phyloP scores from a whole-genome alignment of 2,888 invertebrate genomes.

The Eilema depressum region DNA sequence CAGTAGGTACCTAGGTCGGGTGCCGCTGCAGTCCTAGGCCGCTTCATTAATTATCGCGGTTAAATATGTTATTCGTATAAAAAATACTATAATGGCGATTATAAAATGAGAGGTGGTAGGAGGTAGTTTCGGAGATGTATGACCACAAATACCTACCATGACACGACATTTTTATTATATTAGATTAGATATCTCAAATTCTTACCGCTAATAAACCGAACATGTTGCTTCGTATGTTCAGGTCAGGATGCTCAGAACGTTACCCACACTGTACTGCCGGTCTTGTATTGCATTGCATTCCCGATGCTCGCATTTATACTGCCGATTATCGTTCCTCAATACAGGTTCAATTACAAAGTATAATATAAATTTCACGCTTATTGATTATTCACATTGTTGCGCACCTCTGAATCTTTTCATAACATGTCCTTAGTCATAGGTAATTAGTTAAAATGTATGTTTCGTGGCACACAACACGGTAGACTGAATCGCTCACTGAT shows the following conservation, averaged over 20 bases:
- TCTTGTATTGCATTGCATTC: conserved; percentile 47
- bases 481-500: background rate
- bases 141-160: too few relatives aligned
- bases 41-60: too few relatives aligned
- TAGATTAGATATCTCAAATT: conserved; percentile 10
- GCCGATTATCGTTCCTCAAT: conserved; percentile 67
- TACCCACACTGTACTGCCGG: conserved; percentile 51
- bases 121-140: too few relatives aligned
- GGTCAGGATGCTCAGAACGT: conserved; percentile 42
- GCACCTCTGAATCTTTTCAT: conserved; percentile 66
- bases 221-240: conserved; percentile 58
- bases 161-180: too few relatives aligned
- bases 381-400: conserved; percentile 71
- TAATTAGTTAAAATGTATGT: conserved; percentile 60
- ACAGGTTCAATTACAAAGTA: conserved; percentile 60
- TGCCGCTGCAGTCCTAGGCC: too few relatives aligned
- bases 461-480: background rate
- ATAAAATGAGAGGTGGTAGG: too few relatives aligned
- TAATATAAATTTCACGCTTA: conserved; percentile 79
- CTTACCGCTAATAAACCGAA: conserved; percentile 75
- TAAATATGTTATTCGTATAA: too few relatives aligned
- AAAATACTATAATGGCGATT: too few relatives aligned
- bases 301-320: conserved; percentile 68
- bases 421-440: conserved; percentile 64
- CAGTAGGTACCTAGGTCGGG: too few relatives aligned